Evolutionary conservation across 2,888 invertebrate genomes (phyloP).

Genomic region (Tenthredo mesomela): DNA sequence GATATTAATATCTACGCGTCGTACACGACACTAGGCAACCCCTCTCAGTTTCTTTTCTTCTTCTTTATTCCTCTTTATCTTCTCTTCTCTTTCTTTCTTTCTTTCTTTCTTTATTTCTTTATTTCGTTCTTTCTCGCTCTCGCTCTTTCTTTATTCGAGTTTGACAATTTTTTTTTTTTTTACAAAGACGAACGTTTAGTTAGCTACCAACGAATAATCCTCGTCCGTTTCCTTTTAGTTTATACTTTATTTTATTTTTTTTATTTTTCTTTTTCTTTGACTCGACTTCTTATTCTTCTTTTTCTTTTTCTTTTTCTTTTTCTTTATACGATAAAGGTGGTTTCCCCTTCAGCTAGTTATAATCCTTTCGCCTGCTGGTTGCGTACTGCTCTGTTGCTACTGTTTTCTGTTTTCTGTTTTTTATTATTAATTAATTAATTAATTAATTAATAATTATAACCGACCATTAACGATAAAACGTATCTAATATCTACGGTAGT

Average conservation of each 20-base stretch:
- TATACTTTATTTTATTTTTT: not conserved
- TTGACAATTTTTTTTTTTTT: not conserved
- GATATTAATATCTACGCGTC: conserved; percentile 6
- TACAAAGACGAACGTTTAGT: not conserved
- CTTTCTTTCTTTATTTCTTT: not conserved
- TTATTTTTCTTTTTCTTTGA: not conserved
- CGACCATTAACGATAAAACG: conserved; percentile 20
- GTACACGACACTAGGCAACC: not conserved
- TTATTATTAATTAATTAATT: too few species aligned
- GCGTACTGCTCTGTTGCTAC: too few species aligned
- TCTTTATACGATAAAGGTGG: too few species aligned
- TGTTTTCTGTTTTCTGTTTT: too few species aligned
- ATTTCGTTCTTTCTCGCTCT: not conserved
- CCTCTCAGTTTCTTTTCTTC: not conserved
- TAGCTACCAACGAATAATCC: not conserved
- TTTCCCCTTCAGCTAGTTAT: too few species aligned
- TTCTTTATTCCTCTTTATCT: not conserved
- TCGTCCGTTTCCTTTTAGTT: not conserved
- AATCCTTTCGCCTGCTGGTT: too few species aligned
- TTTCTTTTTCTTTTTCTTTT: not conserved
- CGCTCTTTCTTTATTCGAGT: not conserved
- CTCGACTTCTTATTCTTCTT: too few species aligned
- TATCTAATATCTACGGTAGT: not conserved
- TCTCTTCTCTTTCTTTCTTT: too few species aligned
- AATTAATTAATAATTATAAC: not conserved